Evolutionary conservation across 2,888 invertebrate genomes (phyloP).

Genomic region (Cantharis rufa): DNA sequence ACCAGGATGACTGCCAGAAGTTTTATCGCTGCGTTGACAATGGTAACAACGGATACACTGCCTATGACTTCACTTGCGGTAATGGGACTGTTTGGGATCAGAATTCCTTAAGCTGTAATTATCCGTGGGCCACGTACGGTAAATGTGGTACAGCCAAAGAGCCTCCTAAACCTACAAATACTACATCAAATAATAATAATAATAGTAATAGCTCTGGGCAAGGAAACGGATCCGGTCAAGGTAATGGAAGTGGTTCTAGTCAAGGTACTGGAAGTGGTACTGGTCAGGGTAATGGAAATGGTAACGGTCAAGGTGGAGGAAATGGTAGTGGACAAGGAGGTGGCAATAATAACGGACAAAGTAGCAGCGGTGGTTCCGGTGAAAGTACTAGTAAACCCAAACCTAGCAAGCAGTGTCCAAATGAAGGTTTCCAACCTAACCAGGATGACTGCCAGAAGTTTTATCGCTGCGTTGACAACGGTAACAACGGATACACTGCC

Average conservation of each 20-base stretch:
- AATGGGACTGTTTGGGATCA: constrained; percentile 46
- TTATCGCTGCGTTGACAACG: constrained; percentile 72
- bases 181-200: neutral
- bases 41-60: constrained; percentile 63
- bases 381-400: neutral
- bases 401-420: constrained; percentile 15
- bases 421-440: constrained; percentile 8
- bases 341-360: too few relatives aligned
- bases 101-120: constrained; percentile 13
- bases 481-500: constrained; percentile 62
- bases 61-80: constrained; percentile 74
- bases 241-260: neutral
- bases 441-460: constrained; percentile 70
- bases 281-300: constrained; percentile 1
- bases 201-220: neutral
- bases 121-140: constrained; percentile 31
- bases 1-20: constrained; percentile 70
- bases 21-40: constrained; percentile 77
- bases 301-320: neutral
- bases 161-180: constrained; percentile 17
- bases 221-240: neutral
- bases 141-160: constrained; percentile 25
- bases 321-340: neutral
- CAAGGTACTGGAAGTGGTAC: neutral
- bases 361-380: neutral